Conservation (phyloP, 2,888 invertebrate species). For the Chrysotoxum bicinctum region DNA sequence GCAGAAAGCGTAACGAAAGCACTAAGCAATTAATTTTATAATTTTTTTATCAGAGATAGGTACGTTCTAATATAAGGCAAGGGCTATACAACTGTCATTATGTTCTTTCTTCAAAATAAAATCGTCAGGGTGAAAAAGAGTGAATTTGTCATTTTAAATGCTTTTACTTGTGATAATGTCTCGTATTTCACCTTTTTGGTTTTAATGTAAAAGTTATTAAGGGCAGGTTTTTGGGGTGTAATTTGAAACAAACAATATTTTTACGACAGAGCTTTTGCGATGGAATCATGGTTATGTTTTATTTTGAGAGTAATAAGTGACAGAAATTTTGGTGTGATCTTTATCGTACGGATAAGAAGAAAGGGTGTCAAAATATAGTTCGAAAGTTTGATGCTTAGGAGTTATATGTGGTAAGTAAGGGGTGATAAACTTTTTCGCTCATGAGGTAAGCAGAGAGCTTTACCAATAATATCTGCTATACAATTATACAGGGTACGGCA, state of each 20-base stretch:
- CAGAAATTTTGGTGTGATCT: no score
- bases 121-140: neutral
- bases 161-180: neutral
- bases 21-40: conserved; percentile 69
- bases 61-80: neutral
- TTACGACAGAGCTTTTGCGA: neutral
- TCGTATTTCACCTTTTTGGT: conserved; percentile 15
- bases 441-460: no score
- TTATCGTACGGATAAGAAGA: no score
- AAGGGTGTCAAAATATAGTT: no score
- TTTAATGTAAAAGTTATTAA: neutral
- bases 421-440: no score
- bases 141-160: conserved; percentile 36
- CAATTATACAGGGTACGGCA: no score
- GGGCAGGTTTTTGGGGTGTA: neutral
- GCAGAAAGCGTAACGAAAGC: conserved; percentile 69
- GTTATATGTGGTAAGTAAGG: no score
- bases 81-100: conserved; percentile 13
- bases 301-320: no score
- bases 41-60: conserved; percentile 62
- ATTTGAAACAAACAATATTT: neutral
- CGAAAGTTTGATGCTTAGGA: no score
- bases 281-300: no score
- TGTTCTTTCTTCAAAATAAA: neutral
- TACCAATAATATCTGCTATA: no score